Evolutionary conservation across 1,140 invertebrate genomes (phyloP).

Genomic region (Ostrea denselamellosa): DNA sequence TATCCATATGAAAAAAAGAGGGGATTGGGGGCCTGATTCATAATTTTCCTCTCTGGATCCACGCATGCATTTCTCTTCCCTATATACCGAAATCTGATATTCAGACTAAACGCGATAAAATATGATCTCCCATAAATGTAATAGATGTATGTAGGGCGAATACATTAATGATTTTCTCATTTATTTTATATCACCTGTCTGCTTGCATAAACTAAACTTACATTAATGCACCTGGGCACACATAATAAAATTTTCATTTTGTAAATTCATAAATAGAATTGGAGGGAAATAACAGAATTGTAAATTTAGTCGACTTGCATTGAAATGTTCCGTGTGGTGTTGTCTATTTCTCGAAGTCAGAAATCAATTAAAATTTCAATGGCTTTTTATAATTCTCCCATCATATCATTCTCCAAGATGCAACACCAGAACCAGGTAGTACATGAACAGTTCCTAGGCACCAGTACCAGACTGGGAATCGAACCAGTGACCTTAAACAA

Average conservation of each 20-base stretch:
- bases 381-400: too few species aligned
- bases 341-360: neutral
- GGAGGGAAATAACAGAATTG: too few species aligned
- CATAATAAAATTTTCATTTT: neutral
- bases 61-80: neutral
- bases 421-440: too few species aligned
- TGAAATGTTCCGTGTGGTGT: neutral
- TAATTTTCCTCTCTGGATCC: too few species aligned
- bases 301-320: neutral
- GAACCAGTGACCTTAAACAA: too few species aligned
- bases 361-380: neutral
- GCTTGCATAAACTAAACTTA: neutral
- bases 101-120: neutral
- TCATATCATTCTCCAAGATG: too few species aligned
- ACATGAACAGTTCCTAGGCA: too few species aligned
- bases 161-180: slow-evolving; percentile 39
- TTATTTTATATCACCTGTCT: slow-evolving; percentile 26
- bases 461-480: too few species aligned
- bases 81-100: neutral
- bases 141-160: slow-evolving; percentile 3
- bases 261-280: too few species aligned
- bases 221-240: slow-evolving; percentile 6
- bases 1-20: too few species aligned
- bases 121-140: slow-evolving; percentile 23
- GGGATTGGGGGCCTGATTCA: too few species aligned